A percentile compares a stretch with the other conserved stretches of the same genome.
These are phyloP conservation scores for Trichoplusia ni DNA, from an alignment of 1,140 invertebrate genomes.

Conservation along the genomic window DNA sequence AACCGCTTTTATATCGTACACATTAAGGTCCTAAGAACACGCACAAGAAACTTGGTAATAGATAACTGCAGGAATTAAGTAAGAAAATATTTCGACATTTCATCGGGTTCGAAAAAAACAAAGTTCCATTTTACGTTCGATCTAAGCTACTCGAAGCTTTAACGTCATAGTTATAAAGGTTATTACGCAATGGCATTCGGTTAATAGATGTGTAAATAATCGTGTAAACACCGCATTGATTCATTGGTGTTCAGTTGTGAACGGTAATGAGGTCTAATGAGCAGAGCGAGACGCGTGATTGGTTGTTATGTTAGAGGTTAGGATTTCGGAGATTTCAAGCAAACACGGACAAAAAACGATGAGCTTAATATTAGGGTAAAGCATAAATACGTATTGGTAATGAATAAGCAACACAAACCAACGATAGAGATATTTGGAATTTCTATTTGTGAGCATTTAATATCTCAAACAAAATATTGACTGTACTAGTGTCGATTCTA, in stretches of 20 bases:
- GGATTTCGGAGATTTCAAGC: conserved; percentile 1
- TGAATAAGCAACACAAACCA: too few species aligned
- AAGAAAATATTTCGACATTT: conserved; percentile 32
- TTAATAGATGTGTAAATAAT: neutral
- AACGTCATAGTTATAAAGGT: neutral
- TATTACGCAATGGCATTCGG: neutral
- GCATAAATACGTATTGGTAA: too few species aligned
- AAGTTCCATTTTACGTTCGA: neutral
- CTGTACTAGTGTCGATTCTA: too few species aligned
- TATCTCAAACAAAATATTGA: too few species aligned
- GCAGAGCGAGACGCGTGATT: conserved; percentile 27
- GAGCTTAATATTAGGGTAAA: neutral
- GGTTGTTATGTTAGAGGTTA: conserved; percentile 31
- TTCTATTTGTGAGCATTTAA: too few species aligned
- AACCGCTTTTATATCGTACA: neutral
- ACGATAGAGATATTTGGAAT: too few species aligned
- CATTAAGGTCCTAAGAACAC: neutral
- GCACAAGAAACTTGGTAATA: neutral
- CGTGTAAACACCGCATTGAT: conserved; percentile 34
- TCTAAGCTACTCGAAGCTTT: neutral
- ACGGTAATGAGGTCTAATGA: conserved; percentile 39
- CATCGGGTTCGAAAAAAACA: conserved; percentile 10
- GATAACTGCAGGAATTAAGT: conserved; percentile 26
- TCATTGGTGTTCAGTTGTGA: conserved; percentile 36
- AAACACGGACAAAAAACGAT: conserved; percentile 8